Base-by-base conservation (phyloP, 2,888 invertebrate species). In the Lasiommata megera region DNA sequence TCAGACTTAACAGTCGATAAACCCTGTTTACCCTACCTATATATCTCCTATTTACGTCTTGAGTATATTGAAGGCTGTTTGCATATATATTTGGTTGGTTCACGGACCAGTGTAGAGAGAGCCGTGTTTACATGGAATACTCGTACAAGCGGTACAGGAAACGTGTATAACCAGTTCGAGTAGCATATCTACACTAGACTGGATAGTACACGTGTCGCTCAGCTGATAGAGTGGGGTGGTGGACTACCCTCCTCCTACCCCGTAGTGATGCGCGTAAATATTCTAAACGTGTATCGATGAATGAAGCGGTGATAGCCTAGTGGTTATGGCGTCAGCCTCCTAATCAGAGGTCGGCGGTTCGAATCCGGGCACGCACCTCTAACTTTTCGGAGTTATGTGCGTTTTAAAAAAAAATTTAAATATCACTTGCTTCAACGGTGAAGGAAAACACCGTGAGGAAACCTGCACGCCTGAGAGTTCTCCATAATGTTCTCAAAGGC, bases 181-280 rank as follows among this genome's bases (percentile, higher is more conserved):
- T 56, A 23, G 62, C 76, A 83, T 82, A 79, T 59, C 64, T 77
- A 83, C 83, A 79, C 82, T 83, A 85, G 79, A 82, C 82, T 71
- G 74, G 67, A 76, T 79, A 80, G 77, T 83, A 81, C 88, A 88
- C 88, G 89, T 88, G 88, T 77, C 77, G 76, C 83, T 84, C 89
- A 90, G 88, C 89, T 89, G 88, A 88, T 77, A 82, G 81, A 80
- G 79, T 65, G 81, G 73, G 70, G 60, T 74, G 72, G 69, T 67
- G 69, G 60, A 68, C 71, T 67, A 73, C 78, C 74, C 76, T 68
- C 74, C 74, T 64, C 76, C 73, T 74, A 64, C 71, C 38, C 47
- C 6, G 18, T 58, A 63, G 54, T 54, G 58, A 18, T 46, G 63
- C 6, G 44, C 31, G 8, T 12, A 14, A 37, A 17, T 9, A 46